Base-by-base conservation (phyloP, 2,797 vertebrate genomes). In the Antennarius maculatus region DNA sequence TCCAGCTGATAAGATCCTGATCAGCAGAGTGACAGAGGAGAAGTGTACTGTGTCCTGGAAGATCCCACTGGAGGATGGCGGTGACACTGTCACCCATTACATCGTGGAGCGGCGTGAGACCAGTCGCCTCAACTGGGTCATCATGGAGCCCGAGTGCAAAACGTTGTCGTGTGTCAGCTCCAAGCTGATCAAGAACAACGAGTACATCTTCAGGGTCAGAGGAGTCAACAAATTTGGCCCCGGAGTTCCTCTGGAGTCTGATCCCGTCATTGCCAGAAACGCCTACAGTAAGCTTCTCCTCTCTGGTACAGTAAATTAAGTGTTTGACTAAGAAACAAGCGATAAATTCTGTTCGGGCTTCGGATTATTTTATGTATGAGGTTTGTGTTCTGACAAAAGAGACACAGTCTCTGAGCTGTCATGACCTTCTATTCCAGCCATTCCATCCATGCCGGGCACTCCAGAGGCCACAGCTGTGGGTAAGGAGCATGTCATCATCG, bases 61-160 rank as follows among this genome's bases (percentile, higher is more conserved):
- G 77, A 92, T 95, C 58, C 97, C 98, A 17, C 86, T 94, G 79
- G 97, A 99, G 90, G 97, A 99, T 14, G 98, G 98, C 67, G 97
- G 98, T 53, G 95, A 96, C 87, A 71, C 74, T 51, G 92, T 97
- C 65, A 91, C 88, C 46, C 97, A 99, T 79, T 99, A 98, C 76
- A 91, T 98, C 0, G 91, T 99, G 75, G 98, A 99, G 91, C 95
- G 97, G 51, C 97, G 97, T 0, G 98, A 99, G 91, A 99, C 98
- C 41, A 99, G 97, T 85, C 95, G 98, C 62, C 96, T 99, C 64
- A 97, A 99, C 82, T 99, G 98, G 98, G 96, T 95, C 51, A 85
- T 96, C 51, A 95, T 98, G 91, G 97, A 99, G 85, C 69, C 93
- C 0, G 97, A 99, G 90, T 99, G 98, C 90, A 96, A 94, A 85